phyloP scores from a whole-genome alignment of 1,140 invertebrate species.

The Drosophila takahashii region DNA sequence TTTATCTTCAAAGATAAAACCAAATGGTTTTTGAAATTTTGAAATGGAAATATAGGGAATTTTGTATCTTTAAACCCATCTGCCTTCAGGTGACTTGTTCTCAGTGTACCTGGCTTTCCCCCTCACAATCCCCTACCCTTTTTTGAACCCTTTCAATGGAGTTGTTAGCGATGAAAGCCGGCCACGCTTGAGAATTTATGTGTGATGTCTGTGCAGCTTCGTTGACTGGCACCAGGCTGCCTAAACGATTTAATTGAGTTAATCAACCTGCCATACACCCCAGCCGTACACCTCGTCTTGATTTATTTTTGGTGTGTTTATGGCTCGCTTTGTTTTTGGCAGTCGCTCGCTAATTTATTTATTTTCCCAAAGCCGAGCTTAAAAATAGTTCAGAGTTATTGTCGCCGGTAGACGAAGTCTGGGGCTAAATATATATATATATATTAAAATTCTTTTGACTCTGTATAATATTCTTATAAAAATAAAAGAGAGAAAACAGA shows the following conservation, averaged over 20 bases:
- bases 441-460: background rate
- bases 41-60: too few relatives aligned
- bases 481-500: too few relatives aligned
- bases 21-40: too few relatives aligned
- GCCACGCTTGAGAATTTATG: constrained; percentile 24
- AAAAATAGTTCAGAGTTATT: constrained; percentile 62
- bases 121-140: too few relatives aligned
- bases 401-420: background rate
- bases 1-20: too few relatives aligned
- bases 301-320: constrained; percentile 71
- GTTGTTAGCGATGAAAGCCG: constrained; percentile 37
- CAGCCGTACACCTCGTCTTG: constrained; percentile 1
- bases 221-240: constrained; percentile 62
- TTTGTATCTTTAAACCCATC: too few relatives aligned
- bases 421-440: background rate
- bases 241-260: constrained; percentile 77
- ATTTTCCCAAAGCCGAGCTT: constrained; percentile 56
- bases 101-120: background rate
- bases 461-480: background rate
- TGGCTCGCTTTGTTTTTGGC: constrained; percentile 49
- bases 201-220: constrained; percentile 25
- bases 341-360: constrained; percentile 66
- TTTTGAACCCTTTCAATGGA: constrained; percentile 18
- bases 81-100: too few relatives aligned
- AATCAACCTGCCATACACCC: constrained; percentile 57